Base-by-base conservation (phyloP, 2,113 vertebrate species). In the Peromyscus californicus region DNA sequence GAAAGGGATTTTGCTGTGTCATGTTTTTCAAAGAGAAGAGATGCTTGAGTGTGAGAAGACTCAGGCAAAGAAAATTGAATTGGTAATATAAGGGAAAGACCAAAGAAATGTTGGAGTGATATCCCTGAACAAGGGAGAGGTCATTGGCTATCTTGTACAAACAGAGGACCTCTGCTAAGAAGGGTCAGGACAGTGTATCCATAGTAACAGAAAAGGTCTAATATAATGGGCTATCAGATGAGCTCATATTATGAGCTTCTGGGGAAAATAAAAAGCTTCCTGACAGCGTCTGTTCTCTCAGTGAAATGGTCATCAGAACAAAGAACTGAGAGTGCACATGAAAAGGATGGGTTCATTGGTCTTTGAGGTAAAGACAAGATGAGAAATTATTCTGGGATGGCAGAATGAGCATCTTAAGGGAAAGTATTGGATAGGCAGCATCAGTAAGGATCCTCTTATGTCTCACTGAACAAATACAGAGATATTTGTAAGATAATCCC, bases 261-360 rank as follows among this genome's bases (percentile, higher is more conserved):
- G 19, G 89, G 19, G 36, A 82, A 82, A 75, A 89, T 91, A 92
- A 45, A 45, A 19, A 87, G 17, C 85, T 57, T 93, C 87, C 48
- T 5, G 16, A n/a, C 5, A 39, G 45, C 63, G 84, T 94, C n/a
- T 90, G 15, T 85, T 80, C 84, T 48, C 21, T 65, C 39, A 89
- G 63, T 78, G 65, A 96, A 93, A 92, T 91, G 39, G 4, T 78
- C 88, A 42, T 61, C 9, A 92, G 79, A 22, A 90, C 45, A 45
- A 89, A 88, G 75, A 70, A 57, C 36, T 39, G 36, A 63, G 80
- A 69, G 51, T 89, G 7, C 84, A 26, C 24, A 72, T n/a, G 29
- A 70, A 39, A 86, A 85, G 93, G n/a, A 84, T 39, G 21, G n/a
- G 91, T 51, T 67, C 69, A 42, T 17, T 90, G 54, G 42, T 59